These are phyloP conservation scores for Liasis olivaceus DNA, from an alignment of 2,797 vertebrate species.

Conservation along the genomic window DNA sequence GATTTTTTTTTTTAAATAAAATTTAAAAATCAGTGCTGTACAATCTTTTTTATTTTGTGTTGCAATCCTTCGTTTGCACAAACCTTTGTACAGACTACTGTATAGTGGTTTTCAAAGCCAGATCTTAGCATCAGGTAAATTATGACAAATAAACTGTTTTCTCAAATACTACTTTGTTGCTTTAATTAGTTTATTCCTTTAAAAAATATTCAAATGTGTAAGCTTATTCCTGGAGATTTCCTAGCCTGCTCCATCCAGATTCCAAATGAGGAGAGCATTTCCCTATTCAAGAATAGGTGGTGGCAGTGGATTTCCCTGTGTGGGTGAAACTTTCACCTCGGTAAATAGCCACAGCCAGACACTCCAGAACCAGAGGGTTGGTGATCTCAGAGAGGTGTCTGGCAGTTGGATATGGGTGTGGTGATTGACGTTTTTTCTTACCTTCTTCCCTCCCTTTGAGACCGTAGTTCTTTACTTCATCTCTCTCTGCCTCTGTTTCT, in stretches of 20 bases:
- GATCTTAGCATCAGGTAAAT: neutral
- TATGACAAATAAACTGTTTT: neutral
- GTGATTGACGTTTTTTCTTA: too few relatives aligned
- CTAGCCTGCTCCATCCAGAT: neutral
- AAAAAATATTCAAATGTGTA: neutral
- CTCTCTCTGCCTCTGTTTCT: too few relatives aligned
- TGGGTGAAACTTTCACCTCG: too few relatives aligned
- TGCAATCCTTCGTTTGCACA: neutral
- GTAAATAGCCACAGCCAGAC: too few relatives aligned
- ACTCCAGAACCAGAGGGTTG: too few relatives aligned
- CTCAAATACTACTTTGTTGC: neutral
- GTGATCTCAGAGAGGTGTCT: too few relatives aligned
- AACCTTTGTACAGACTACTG: neutral
- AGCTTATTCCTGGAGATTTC: neutral
- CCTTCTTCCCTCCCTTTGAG: too few relatives aligned
- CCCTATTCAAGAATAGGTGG: neutral
- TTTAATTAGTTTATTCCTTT: neutral
- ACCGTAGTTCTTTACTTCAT: too few relatives aligned
- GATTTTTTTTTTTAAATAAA: neutral
- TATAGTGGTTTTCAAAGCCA: neutral
- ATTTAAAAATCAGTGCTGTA: neutral
- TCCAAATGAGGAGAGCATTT: neutral
- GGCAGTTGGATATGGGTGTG: too few relatives aligned
- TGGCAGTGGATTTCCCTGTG: neutral
- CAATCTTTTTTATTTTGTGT: neutral